Evolutionary conservation across 2,888 invertebrate species (phyloP).

Genomic region (Coelopa pilipes): DNA sequence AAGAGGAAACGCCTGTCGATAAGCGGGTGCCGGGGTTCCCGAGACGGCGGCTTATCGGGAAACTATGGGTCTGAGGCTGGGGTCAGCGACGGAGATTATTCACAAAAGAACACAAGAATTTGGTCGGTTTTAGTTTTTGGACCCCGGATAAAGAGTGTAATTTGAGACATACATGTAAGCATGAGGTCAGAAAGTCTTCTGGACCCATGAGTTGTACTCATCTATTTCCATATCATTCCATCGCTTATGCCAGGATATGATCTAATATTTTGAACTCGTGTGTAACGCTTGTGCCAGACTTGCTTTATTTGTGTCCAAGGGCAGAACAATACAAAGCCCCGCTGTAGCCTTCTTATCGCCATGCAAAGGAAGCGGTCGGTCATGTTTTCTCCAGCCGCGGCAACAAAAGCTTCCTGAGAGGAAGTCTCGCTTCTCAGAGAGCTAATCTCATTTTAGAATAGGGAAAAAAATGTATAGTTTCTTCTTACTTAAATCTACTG

Average conservation of each 20-base stretch:
- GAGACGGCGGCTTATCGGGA: slow-evolving; percentile 24
- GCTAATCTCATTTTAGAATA: not conserved
- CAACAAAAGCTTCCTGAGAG: not conserved
- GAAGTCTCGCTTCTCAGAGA: not conserved
- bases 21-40: slow-evolving; percentile 16
- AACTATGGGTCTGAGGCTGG: slow-evolving; percentile 14
- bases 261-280: too few relatives aligned
- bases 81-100: not conserved
- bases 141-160: too few relatives aligned
- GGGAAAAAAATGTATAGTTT: too few relatives aligned
- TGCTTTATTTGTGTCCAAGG: not conserved
- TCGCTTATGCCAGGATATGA: too few relatives aligned
- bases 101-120: not conserved
- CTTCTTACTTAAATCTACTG: too few relatives aligned
- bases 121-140: not conserved
- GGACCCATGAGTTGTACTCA: too few relatives aligned
- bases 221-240: too few relatives aligned
- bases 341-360: slow-evolving; percentile 15
- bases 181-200: too few relatives aligned
- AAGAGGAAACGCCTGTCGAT: slow-evolving; percentile 35
- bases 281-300: too few relatives aligned
- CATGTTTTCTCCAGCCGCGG: not conserved
- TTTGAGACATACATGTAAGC: too few relatives aligned
- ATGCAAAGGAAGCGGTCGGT: slow-evolving; percentile 9
- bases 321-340: not conserved